These are phyloP conservation scores for Syngnathus rostellatus DNA, from an alignment of 2,797 vertebrate species.

Conservation along the genomic window DNA sequence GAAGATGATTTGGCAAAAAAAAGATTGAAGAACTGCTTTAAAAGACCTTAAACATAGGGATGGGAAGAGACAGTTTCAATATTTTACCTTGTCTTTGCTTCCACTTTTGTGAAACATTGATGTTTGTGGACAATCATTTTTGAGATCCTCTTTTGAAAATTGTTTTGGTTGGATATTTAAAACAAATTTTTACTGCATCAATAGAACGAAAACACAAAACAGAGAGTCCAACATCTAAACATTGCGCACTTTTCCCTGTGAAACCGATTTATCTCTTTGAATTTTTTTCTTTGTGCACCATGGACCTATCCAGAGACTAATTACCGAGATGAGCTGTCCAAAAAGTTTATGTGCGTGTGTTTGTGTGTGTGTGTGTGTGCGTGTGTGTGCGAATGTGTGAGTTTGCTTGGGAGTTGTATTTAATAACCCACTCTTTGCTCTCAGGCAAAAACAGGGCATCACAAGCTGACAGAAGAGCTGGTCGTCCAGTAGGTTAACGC, in stretches of 20 bases:
- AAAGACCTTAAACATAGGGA: too few relatives aligned
- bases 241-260: not conserved
- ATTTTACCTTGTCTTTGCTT: not conserved
- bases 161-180: not conserved
- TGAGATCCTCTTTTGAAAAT: not conserved
- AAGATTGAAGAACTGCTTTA: too few relatives aligned
- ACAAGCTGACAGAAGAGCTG: conserved; percentile 15
- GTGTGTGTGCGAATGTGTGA: not conserved
- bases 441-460: conserved; percentile 30
- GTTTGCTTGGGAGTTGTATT: conserved; percentile 8
- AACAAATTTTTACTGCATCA: not conserved
- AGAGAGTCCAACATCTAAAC: not conserved
- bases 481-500: not conserved
- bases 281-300: conserved; percentile 8
- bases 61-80: too few relatives aligned
- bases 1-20: too few relatives aligned
- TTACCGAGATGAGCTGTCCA: conserved; percentile 32
- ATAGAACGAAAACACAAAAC: not conserved
- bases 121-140: not conserved
- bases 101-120: not conserved
- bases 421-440: conserved; percentile 34
- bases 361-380: not conserved
- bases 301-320: conserved; percentile 37
- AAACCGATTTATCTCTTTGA: conserved; percentile 2
- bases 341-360: conserved; percentile 11